Conservation (phyloP, 2,888 invertebrate species). For the Rhorus exstirpatorius region DNA sequence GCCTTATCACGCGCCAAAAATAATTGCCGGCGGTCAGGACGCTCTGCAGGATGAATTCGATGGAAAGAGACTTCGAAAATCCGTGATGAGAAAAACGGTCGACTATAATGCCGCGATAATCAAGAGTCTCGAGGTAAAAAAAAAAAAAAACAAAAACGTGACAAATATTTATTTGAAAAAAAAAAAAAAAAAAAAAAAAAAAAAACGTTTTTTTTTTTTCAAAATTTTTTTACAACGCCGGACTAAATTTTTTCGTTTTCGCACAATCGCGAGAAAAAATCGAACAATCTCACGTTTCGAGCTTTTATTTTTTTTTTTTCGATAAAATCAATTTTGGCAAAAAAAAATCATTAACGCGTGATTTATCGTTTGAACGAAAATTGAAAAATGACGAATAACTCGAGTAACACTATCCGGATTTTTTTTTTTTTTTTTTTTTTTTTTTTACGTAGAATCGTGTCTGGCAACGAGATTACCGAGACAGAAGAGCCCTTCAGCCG, state of each 20-base stretch:
- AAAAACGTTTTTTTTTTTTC: too few species aligned
- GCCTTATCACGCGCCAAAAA: constrained; percentile 85
- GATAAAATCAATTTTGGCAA: too few species aligned
- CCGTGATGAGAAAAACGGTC: constrained; percentile 98
- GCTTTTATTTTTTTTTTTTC: too few species aligned
- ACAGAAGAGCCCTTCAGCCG: constrained; percentile 95
- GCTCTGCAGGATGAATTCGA: constrained; percentile 94
- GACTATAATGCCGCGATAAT: constrained; percentile 99
- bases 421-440: constrained; percentile 11
- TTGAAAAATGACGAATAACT: not conserved
- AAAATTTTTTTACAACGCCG: too few species aligned
- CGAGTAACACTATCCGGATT: not conserved
- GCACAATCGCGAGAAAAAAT: too few species aligned
- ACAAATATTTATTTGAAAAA: constrained; percentile 1
- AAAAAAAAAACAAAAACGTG: not conserved
- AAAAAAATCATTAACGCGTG: not conserved
- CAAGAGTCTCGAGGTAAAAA: constrained; percentile 93
- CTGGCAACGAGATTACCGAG: constrained; percentile 97
- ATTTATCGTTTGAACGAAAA: too few species aligned
- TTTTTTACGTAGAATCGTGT: constrained; percentile 90
- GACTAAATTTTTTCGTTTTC: too few species aligned
- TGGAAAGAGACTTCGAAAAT: constrained; percentile 97
- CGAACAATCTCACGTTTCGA: too few species aligned
- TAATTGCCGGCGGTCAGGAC: constrained; percentile 83
- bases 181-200: too few species aligned